Evolutionary conservation across 2,888 invertebrate genomes (phyloP).

Genomic region (Uropetala carovei): DNA sequence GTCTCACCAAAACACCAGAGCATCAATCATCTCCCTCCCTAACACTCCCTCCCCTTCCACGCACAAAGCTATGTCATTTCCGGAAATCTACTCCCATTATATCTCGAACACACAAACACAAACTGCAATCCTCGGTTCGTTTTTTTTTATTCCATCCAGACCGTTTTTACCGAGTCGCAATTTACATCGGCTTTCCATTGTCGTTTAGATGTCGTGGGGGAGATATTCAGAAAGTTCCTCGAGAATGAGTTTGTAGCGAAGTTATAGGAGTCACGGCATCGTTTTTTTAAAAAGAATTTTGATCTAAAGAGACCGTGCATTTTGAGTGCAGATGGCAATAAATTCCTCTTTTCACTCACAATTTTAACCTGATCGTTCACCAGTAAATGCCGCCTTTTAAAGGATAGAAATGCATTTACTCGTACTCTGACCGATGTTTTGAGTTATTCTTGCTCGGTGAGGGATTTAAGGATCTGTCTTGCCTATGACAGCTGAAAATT

Average conservation of each 20-base stretch:
- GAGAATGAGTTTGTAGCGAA: background rate
- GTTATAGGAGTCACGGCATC: background rate
- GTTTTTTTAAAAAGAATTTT: background rate
- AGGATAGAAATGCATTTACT: too few relatives aligned
- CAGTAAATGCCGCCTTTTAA: too few relatives aligned
- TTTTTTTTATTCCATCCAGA: background rate
- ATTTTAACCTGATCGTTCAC: too few relatives aligned
- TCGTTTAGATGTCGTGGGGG: background rate
- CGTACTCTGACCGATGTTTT: too few relatives aligned
- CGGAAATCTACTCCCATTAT: conserved; percentile 37
- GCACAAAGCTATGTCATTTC: conserved; percentile 47
- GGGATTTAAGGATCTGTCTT: too few relatives aligned
- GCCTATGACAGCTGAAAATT: too few relatives aligned
- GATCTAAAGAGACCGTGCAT: too few relatives aligned
- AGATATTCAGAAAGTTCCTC: too few relatives aligned
- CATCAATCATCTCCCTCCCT: conserved; percentile 45
- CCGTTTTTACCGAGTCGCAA: conserved; percentile 9
- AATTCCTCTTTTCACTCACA: too few relatives aligned
- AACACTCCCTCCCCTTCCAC: background rate
- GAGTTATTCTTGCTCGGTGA: too few relatives aligned
- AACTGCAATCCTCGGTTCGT: background rate
- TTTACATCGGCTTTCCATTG: background rate
- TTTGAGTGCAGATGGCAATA: too few relatives aligned
- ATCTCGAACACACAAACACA: conserved; percentile 36
- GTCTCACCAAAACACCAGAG: conserved; percentile 15